Conservation (phyloP, 2,797 vertebrate species). For the Brotogeris chrysoptera region DNA sequence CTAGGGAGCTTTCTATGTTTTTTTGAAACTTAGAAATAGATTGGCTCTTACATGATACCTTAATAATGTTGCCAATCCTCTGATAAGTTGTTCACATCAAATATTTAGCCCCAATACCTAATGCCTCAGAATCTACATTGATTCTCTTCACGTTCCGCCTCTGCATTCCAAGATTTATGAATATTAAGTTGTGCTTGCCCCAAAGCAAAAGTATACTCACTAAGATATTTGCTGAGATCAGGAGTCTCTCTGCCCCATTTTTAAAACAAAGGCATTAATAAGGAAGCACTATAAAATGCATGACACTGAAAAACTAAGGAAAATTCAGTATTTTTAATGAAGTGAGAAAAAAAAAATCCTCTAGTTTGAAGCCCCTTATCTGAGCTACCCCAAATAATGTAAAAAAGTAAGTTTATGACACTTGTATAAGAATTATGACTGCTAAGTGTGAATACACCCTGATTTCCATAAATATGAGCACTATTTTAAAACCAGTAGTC, state of each 20-base stretch:
- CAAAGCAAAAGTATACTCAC: slow-evolving; percentile 80
- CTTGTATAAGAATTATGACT: background rate
- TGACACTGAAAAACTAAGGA: slow-evolving; percentile 63
- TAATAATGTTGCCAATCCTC: slow-evolving; percentile 79
- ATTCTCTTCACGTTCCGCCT: slow-evolving; percentile 75
- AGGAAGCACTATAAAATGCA: slow-evolving; percentile 70
- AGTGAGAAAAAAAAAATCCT: slow-evolving; percentile 14
- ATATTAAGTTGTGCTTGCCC: slow-evolving; percentile 81
- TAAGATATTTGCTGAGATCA: slow-evolving; percentile 83
- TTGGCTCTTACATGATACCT: slow-evolving; percentile 73
- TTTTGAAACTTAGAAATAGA: slow-evolving; percentile 74
- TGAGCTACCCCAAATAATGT: slow-evolving; percentile 58
- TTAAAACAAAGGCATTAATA: slow-evolving; percentile 79
- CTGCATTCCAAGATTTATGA: slow-evolving; percentile 78
- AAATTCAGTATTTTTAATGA: slow-evolving; percentile 70
- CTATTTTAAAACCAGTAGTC: background rate
- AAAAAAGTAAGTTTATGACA: slow-evolving; percentile 23
- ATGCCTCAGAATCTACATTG: slow-evolving; percentile 74
- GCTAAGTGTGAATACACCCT: background rate
- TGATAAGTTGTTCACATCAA: slow-evolving; percentile 81
- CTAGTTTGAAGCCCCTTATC: slow-evolving; percentile 54
- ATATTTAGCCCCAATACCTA: slow-evolving; percentile 80
- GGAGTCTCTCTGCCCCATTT: slow-evolving; percentile 77
- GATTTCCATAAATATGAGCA: background rate
- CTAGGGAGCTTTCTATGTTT: slow-evolving; percentile 54